Evolutionary conservation across 2,797 vertebrate genomes (phyloP), one percentile per base, ranked within the genome.

Genomic region (Macroramphosus scolopax): DNA sequence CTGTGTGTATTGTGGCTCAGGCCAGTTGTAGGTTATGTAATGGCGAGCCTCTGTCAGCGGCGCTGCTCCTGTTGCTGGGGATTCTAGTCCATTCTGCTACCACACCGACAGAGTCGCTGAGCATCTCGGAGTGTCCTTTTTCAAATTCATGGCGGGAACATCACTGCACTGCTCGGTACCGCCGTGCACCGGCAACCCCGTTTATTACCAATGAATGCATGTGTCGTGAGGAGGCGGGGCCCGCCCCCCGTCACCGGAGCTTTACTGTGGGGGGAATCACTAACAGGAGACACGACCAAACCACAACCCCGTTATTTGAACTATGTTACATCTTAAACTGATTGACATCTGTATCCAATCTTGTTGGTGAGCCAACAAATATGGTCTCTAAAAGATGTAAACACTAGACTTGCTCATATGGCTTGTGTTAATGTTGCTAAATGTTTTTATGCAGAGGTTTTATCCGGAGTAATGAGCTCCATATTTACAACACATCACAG

Each of bases 121-220:
- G 82, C 79, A 76, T 82, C 77, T 80, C 81, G 69, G 78, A 78
- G 81, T 75, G 74, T 53, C 69, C 65, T 28, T 78, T 74, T 88
- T 90, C 78, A 85, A 89, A 89, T 44, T 65, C 39, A 52, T 87
- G 89, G 89, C 89, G 89, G 89, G 84, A 90, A 88, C 60, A 5
- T 46, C 47, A 3, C 43, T 24, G 9, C 47, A 57, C 50, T 8
- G 59, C 75, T 75, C 67, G 49, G 58, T 52, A 80, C 61, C 58
- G 37, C 56, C 54, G 31, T 37, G 20, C 73, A 12, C 52, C 49
- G 46, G 68, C 71, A 68, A 34, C 68, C 77, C 72, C 75, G 41
- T 82, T 70, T 81, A 82, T 86, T 79, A 75, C 75, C 69, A 75
- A 68, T 69, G 82, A 83, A 83, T 76, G 85, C 70, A 66, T 75